These are phyloP conservation scores for Panurus biarmicus DNA, from an alignment of 2,113 vertebrate species.

Conservation along the genomic window DNA sequence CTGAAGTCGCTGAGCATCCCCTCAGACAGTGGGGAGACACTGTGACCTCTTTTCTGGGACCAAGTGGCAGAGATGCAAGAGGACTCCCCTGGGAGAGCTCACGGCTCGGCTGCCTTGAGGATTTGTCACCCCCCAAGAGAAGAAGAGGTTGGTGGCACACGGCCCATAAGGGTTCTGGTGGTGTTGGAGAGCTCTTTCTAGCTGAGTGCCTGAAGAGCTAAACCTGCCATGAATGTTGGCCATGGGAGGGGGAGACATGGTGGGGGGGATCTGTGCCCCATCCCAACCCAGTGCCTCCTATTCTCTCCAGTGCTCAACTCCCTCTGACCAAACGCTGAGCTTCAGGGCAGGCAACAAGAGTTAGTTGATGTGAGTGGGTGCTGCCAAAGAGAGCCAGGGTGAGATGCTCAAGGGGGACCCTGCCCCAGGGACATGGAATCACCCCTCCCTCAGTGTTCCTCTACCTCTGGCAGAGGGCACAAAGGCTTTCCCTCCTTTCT, in stretches of 20 bases:
- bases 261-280: neutral
- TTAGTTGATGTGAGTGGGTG: rapidly evolving
- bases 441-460: neutral
- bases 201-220: neutral
- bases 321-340: neutral
- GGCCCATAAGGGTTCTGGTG: neutral
- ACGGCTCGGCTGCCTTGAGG: rapidly evolving
- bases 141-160: neutral
- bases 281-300: rapidly evolving
- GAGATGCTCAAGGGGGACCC: rapidly evolving
- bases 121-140: neutral
- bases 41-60: neutral
- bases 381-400: neutral
- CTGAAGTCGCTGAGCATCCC: neutral
- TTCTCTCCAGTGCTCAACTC: neutral
- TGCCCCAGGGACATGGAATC: neutral
- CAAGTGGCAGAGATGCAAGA: neutral
- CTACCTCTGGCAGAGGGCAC: neutral
- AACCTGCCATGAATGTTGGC: neutral
- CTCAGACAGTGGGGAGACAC: rapidly evolving
- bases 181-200: neutral
- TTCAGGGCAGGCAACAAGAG: no score
- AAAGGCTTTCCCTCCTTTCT: neutral
- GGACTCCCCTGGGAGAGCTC: neutral
- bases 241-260: rapidly evolving